These are phyloP conservation scores for Lithophane ornitopus DNA, from an alignment of 2,888 invertebrate genomes.

Conservation along the genomic window DNA sequence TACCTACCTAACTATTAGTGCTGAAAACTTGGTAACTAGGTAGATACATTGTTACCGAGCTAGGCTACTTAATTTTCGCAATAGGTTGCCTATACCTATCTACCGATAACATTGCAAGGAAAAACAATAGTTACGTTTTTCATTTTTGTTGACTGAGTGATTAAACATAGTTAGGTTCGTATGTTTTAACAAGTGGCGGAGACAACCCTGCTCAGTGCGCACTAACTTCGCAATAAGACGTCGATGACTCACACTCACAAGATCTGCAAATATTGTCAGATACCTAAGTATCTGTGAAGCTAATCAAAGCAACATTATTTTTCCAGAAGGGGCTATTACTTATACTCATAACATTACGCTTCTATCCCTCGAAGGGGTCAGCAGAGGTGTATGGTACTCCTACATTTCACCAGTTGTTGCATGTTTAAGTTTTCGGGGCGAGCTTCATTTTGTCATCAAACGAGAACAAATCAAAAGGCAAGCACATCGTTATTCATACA, in stretches of 20 bases:
- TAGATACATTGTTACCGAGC: no score
- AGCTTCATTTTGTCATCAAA: neutral
- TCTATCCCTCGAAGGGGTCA: neutral
- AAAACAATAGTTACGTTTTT: conserved; percentile 1
- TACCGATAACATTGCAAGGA: conserved; percentile 1
- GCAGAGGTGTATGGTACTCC: neutral
- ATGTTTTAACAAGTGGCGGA: conserved; percentile 43
- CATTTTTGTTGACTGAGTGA: conserved; percentile 23
- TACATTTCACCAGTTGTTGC: neutral
- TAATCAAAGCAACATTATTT: conserved; percentile 51
- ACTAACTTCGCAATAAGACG: conserved; percentile 68
- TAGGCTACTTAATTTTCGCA: neutral
- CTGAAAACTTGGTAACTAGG: neutral
- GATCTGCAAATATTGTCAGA: conserved; percentile 70
- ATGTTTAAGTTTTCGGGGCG: neutral
- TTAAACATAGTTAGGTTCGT: conserved; percentile 14
- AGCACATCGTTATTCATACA: neutral
- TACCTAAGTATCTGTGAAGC: conserved; percentile 51
- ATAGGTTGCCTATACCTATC: no score
- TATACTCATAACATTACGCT: conserved; percentile 22
- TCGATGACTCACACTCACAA: conserved; percentile 65
- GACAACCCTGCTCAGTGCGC: conserved; percentile 60
- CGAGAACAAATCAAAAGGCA: neutral
- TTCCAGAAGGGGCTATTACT: conserved; percentile 32
- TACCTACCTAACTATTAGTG: neutral